These are phyloP conservation scores for Leptoclinus maculatus DNA, from an alignment of 2,797 vertebrate genomes.

Conservation along the genomic window DNA sequence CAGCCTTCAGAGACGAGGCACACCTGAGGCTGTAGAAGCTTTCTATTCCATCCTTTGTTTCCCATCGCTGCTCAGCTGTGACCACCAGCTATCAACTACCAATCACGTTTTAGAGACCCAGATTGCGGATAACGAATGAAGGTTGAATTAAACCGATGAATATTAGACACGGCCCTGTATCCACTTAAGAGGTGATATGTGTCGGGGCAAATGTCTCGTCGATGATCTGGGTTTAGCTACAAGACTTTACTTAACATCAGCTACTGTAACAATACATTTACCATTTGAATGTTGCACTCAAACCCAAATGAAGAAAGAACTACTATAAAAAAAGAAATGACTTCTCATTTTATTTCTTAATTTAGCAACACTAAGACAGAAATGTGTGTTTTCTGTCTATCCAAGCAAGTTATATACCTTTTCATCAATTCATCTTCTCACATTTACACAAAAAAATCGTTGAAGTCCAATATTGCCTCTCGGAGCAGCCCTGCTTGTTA, in stretches of 20 bases:
- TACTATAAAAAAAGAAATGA: background rate
- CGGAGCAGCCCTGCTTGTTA: conserved; percentile 5
- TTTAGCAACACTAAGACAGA: background rate
- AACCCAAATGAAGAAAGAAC: background rate
- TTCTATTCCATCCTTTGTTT: background rate
- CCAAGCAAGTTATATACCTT: conserved; percentile 4
- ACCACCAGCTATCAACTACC: conserved; percentile 15
- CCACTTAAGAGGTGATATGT: background rate
- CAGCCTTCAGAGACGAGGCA: background rate
- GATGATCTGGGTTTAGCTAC: background rate
- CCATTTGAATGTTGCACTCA: background rate
- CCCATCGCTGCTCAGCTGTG: background rate
- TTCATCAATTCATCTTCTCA: conserved; percentile 8
- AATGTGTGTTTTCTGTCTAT: background rate
- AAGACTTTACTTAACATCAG: background rate
- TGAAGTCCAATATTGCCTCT: background rate
- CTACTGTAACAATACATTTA: background rate
- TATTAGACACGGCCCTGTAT: conserved; percentile 37
- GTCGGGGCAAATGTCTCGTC: conserved; percentile 14
- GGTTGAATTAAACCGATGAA: conserved; percentile 45
- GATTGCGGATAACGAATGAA: conserved; percentile 42
- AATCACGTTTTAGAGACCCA: conserved; percentile 23
- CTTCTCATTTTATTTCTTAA: background rate
- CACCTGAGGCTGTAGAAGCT: no score
- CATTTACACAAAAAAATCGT: background rate